Base-by-base conservation (phyloP, 2,888 invertebrate genomes). In the Rapana venosa region DNA sequence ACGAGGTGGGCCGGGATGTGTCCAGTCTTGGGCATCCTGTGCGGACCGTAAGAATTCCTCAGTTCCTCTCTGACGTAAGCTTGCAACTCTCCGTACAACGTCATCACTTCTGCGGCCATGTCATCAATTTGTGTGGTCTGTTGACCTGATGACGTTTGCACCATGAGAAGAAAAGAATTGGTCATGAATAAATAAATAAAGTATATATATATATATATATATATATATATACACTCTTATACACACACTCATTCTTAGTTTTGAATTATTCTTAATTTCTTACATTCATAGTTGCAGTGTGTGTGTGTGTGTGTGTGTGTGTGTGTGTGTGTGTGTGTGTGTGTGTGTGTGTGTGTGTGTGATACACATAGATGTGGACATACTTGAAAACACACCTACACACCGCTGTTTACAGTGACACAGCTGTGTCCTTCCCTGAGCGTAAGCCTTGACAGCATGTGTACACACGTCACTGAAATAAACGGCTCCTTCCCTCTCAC, bases 1-100 rank as follows among this genome's bases (percentile, higher is more conserved):
- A 98, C 95, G 17, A 98, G 95, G 96, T 98, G 98, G 0, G 98
- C 98, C 0, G 98, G 98, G 88, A 98, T 97, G 0, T 98, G 98
- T 0, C 98, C 98, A 90, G 97, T 97, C 5, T 92, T 90, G 17
- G 94, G 93, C 32, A 96, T 94, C 15, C 93, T 97, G 0, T 98
- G 98, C 81, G 97, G 97, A 0, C 98, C 98, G 93, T 98, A 98
- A 77, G 97, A 95, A 88, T 97, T 97, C 22, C 97, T 96, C 70
- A 98, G 95, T 92, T 97, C 97, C 58, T 97, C 96, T 85, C 98
- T 96, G 0, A 98, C 98, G 92, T 98, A 98, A 0, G 98, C 98
- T 95, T 98, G 98, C 1, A 98, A 96, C 94, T 98, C 91, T n/a
- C 97, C 97, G 96, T 98, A 98, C 0, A 98, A 96, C 0, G 98